Evolutionary conservation across 2,797 vertebrate species (phyloP).

Genomic region (Bovichtus variegatus): DNA sequence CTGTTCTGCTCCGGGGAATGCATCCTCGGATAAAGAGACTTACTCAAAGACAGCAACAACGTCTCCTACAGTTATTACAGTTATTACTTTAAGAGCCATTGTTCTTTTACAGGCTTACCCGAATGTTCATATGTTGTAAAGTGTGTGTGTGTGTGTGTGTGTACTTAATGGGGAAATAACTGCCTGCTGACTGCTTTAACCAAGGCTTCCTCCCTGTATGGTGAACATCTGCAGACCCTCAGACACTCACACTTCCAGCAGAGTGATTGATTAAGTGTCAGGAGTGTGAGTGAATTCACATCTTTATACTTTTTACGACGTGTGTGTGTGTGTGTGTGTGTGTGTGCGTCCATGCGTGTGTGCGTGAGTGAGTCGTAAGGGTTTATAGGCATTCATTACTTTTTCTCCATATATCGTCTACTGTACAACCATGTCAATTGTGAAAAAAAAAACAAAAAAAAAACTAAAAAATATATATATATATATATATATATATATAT

Average conservation of each 20-base stretch:
- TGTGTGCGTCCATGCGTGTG: no score
- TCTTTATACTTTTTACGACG: slow-evolving; percentile 4
- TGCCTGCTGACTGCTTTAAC: slow-evolving; percentile 54
- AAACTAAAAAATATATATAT: no score
- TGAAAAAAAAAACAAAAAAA: no score
- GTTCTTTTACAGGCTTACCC: slow-evolving; percentile 22
- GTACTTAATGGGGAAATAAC: slow-evolving; percentile 49
- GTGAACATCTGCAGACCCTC: slow-evolving; percentile 54
- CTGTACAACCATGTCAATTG: no score
- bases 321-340: slow-evolving; percentile 17
- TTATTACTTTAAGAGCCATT: slow-evolving; percentile 5
- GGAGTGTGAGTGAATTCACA: slow-evolving; percentile 15
- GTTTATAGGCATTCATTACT: slow-evolving; percentile 14
- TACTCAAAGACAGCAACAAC: background rate
- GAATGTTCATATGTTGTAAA: no score
- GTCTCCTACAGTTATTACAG: background rate
- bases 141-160: background rate
- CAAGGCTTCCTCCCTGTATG: slow-evolving; percentile 35
- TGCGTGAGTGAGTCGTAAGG: background rate
- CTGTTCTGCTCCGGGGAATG: background rate
- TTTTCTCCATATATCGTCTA: background rate
- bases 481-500: no score
- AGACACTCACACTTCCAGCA: slow-evolving; percentile 40
- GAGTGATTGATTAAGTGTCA: slow-evolving; percentile 61
- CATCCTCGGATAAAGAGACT: slow-evolving; percentile 13